Conservation (phyloP, 1,140 invertebrate genomes). For the Spodoptera litura region DNA sequence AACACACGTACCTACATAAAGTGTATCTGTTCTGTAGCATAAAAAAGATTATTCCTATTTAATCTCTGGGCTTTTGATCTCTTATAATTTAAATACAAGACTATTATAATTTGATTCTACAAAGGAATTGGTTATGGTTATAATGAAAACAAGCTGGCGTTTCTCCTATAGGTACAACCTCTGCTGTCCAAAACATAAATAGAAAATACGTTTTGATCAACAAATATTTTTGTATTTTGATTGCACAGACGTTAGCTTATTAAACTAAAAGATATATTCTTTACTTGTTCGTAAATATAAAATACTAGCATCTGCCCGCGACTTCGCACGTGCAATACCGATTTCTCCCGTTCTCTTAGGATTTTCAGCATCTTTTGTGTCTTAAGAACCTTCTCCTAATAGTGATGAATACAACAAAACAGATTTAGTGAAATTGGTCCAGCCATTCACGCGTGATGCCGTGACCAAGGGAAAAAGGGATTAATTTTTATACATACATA, state of each 20-base stretch:
- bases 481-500: too few species aligned
- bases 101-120: slow-evolving; percentile 39
- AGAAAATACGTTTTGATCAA: slow-evolving; percentile 32
- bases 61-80: slow-evolving; percentile 34
- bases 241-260: too few species aligned
- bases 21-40: slow-evolving; percentile 9
- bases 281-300: too few species aligned
- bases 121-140: slow-evolving; percentile 7
- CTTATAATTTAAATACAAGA: slow-evolving; percentile 31
- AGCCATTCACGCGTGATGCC: too few species aligned
- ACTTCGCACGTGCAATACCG: too few species aligned
- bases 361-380: too few species aligned
- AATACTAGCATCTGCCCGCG: too few species aligned
- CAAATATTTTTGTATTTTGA: not conserved
- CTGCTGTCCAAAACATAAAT: slow-evolving; percentile 28
- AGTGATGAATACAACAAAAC: too few species aligned
- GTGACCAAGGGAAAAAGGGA: too few species aligned
- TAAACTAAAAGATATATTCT: not conserved
- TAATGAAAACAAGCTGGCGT: slow-evolving; percentile 30
- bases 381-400: too few species aligned
- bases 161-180: slow-evolving; percentile 14
- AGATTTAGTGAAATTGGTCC: too few species aligned
- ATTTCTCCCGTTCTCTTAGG: too few species aligned
- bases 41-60: slow-evolving; percentile 34
- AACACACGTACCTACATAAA: not conserved